Percentiles rank a stretch among this genome's conserved stretches.
Evolutionary conservation across 1,140 invertebrate genomes (phyloP).

Genomic region (Drosophila ohnishii): DNA sequence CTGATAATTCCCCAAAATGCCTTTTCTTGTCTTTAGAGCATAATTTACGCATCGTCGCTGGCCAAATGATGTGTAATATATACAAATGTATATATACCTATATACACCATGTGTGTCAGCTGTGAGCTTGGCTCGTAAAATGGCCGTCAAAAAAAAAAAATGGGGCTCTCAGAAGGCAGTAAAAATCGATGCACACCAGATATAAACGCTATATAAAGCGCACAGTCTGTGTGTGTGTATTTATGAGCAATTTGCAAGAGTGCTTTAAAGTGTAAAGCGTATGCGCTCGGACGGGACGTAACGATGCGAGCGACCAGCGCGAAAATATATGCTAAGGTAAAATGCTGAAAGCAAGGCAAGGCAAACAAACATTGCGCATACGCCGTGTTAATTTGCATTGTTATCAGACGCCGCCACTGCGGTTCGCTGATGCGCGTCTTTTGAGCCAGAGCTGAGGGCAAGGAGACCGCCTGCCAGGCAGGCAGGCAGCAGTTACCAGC

Average conservation of each 20-base stretch:
- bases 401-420: conserved; percentile 66
- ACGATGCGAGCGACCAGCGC: conserved; percentile 11
- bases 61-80: conserved; percentile 65
- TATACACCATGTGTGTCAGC: conserved; percentile 19
- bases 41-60: conserved; percentile 59
- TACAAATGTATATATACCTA: background rate
- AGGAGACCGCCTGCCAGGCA: conserved; percentile 46
- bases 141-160: conserved; percentile 44
- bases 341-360: conserved; percentile 31
- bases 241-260: conserved; percentile 75
- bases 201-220: conserved; percentile 36
- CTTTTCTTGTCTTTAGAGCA: conserved; percentile 36
- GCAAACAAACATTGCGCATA: conserved; percentile 68
- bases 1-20: conserved; percentile 57
- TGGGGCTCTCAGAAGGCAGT: conserved; percentile 54
- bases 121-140: conserved; percentile 64
- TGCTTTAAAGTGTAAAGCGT: conserved; percentile 75
- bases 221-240: conserved; percentile 39
- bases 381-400: conserved; percentile 75
- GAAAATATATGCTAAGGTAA: conserved; percentile 68
- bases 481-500: conserved; percentile 8
- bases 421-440: conserved; percentile 72
- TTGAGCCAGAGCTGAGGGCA: conserved; percentile 58
- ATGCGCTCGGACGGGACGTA: conserved; percentile 18
- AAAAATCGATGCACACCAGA: conserved; percentile 74